phyloP scores from a whole-genome alignment of 1,140 invertebrate genomes.

The Tachypleus tridentatus region DNA sequence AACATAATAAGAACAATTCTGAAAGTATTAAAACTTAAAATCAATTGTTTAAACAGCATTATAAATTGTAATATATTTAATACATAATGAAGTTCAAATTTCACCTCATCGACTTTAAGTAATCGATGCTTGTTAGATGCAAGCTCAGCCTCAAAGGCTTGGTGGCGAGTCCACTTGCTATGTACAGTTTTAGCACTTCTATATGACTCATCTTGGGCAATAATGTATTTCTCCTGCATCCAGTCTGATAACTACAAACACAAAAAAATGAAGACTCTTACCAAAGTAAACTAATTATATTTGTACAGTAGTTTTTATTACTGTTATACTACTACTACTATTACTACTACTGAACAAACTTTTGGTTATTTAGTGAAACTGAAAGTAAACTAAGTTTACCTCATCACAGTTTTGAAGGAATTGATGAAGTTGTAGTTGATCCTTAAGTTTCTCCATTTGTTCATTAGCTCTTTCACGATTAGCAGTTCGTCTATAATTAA shows the following conservation, averaged over 20 bases:
- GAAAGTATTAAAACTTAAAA: too few relatives aligned
- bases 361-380: too few relatives aligned
- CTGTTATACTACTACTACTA: background rate
- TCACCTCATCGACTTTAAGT: slow-evolving; percentile 63
- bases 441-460: slow-evolving; percentile 83
- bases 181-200: slow-evolving; percentile 95
- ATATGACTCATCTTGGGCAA: slow-evolving; percentile 97
- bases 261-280: background rate
- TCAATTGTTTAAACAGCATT: too few relatives aligned
- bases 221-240: slow-evolving; percentile 98
- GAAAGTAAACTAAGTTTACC: slow-evolving; percentile 23
- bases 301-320: background rate
- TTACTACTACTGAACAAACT: too few relatives aligned
- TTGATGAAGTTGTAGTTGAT: slow-evolving; percentile 87
- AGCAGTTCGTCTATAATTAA: slow-evolving; percentile 46
- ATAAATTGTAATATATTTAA: too few relatives aligned
- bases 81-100: slow-evolving; percentile 3
- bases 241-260: slow-evolving; percentile 57
- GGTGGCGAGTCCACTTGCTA: slow-evolving; percentile 98
- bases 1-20: too few relatives aligned
- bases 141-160: slow-evolving; percentile 98
- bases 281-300: slow-evolving; percentile 1
- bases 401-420: slow-evolving; percentile 98
- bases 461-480: slow-evolving; percentile 83
- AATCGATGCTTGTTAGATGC: slow-evolving; percentile 95